A percentile compares a stretch with the other conserved stretches of the same genome.
Conservation (phyloP, 2,888 invertebrate species). For the Zele albiditarsus region DNA sequence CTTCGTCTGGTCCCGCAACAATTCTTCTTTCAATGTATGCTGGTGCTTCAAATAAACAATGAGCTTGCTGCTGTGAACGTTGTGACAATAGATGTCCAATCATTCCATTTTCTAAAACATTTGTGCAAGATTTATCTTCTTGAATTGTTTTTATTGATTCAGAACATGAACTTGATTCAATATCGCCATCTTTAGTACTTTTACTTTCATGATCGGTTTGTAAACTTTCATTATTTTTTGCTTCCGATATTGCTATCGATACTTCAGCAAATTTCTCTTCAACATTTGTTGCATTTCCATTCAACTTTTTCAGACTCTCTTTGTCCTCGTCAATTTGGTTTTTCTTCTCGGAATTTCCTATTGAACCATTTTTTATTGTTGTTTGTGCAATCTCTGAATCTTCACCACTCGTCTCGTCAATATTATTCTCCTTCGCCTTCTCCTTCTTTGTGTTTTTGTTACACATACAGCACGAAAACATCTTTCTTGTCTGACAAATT, state of each 20-base stretch:
- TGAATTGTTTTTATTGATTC: conserved; percentile 12
- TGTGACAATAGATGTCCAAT: conserved; percentile 13
- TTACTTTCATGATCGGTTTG: not conserved
- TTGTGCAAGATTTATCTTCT: not conserved
- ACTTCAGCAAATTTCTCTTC: not conserved
- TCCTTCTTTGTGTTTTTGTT: conserved; percentile 60
- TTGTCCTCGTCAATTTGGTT: not conserved
- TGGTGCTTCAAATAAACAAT: conserved; percentile 56
- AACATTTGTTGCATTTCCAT: not conserved
- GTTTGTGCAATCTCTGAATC: not conserved
- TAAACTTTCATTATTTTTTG: not conserved
- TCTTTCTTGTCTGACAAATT: conserved; percentile 45
- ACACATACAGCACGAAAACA: conserved; percentile 70
- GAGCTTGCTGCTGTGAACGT: conserved; percentile 34
- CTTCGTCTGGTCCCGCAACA: conserved; percentile 66
- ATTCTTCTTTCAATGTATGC: conserved; percentile 66
- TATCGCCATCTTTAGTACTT: not conserved
- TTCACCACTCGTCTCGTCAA: conserved; percentile 13
- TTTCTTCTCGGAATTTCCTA: conserved; percentile 24
- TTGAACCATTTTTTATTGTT: not conserved
- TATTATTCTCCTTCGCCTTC: conserved; percentile 41
- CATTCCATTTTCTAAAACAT: conserved; percentile 29
- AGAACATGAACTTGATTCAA: not conserved
- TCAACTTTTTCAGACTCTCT: conserved; percentile 20
- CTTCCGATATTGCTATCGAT: not conserved